Percentiles rank a stretch among this genome's conserved stretches.
These are phyloP conservation scores for Astur gentilis DNA, from an alignment of 2,113 vertebrate species.

Conservation along the genomic window DNA sequence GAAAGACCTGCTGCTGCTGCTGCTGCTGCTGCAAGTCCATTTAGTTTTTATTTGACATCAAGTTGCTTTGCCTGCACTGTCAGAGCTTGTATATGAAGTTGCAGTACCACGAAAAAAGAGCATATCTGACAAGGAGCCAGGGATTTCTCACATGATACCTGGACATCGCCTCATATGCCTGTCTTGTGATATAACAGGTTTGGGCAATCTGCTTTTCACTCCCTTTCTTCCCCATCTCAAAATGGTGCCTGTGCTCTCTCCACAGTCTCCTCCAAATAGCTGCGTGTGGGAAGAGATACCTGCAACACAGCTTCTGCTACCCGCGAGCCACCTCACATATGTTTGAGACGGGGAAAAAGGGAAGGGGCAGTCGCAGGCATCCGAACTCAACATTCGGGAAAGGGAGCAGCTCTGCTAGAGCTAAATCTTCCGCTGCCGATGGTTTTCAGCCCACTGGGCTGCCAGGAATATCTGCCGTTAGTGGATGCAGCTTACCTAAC, in stretches of 20 bases:
- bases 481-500: background rate
- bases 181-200: background rate
- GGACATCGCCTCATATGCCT: background rate
- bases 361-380: background rate
- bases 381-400: background rate
- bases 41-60: constrained; percentile 20
- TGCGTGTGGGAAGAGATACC: constrained; percentile 5
- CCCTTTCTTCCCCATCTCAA: background rate
- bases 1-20: constrained; percentile 23
- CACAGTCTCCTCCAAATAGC: background rate
- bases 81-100: constrained; percentile 35
- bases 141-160: background rate
- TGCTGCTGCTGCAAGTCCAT: constrained; percentile 5
- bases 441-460: constrained; percentile 8
- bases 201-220: background rate
- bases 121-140: background rate
- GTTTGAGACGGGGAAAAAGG: background rate
- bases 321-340: background rate
- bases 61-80: background rate
- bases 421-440: background rate
- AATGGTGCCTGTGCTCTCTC: background rate
- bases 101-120: background rate
- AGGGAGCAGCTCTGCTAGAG: background rate
- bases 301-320: constrained; percentile 1
- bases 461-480: background rate